Base-by-base conservation (phyloP, 2,888 invertebrate species). In the Melanostoma mellinum region DNA sequence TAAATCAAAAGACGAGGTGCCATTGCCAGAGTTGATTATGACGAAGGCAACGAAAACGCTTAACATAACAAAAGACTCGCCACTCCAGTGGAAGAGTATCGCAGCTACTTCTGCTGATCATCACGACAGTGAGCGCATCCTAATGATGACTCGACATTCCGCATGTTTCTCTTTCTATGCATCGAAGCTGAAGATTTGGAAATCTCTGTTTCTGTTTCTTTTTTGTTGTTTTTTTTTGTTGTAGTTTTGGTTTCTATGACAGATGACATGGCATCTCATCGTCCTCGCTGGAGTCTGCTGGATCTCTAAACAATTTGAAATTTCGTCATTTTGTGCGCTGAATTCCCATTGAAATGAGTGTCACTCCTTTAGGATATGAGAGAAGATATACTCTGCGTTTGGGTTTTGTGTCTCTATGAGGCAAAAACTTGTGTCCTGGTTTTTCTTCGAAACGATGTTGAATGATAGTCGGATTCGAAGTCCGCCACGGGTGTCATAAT, bases 401-500 rank as follows among this genome's bases (percentile, higher is more conserved):
- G 53, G 42, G 42, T 8, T 8, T 42, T n/a, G 53, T 10, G 53
- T 44, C 30, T 52, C 52, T 46, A 52, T 72, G 60, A 55, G 35
- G 52, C 50, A 38, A 61, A 38, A 61, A 61, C 42, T 67, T 53
- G 73, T 78, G 82, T 78, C 63, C 58, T 71, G 78, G 52, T 56
- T 65, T 73, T 79, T 75, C 74, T 58, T 55, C 75, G 71, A 71
- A 84, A 75, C 55, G 55, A 82, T 73, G 82, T 68, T 82, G 81
- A 82, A 82, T 78, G 73, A 82, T 69, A 82, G 77, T 73, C 58
- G 46, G 48, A 48, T 48, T 30, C 82, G 78, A 78, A 65, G 71
- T 84, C 84, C 79, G 84, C 84, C 84, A 84, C 84, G 84, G 84
- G 84, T 84, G 84, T 84, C 79, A 84, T 84, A 84, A 84, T 84